phyloP scores from a whole-genome alignment of 2,888 invertebrate genomes.

The Eurois occulta region DNA sequence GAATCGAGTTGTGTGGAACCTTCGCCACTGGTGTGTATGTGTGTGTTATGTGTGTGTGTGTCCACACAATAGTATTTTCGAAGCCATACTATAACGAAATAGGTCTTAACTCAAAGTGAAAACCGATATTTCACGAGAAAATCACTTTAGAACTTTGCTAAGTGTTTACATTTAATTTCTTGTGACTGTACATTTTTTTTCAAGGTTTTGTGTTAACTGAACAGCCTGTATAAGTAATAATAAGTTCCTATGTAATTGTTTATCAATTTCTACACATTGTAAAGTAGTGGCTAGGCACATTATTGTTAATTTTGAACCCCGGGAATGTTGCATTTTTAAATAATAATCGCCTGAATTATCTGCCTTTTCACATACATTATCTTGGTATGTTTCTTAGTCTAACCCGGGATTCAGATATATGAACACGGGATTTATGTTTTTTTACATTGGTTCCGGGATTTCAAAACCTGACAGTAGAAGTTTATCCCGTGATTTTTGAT shows the following conservation, averaged over 20 bases:
- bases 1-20: no score
- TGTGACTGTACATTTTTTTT: no score
- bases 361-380: neutral
- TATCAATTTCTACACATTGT: neutral
- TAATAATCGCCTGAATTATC: neutral
- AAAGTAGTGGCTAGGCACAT: neutral
- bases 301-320: neutral
- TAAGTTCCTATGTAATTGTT: neutral
- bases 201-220: neutral
- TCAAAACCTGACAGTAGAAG: neutral
- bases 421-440: neutral
- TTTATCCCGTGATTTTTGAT: neutral
- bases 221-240: neutral
- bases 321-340: conserved; percentile 30
- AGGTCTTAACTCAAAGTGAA: no score
- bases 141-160: no score
- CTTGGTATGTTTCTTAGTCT: neutral
- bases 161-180: no score
- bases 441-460: neutral
- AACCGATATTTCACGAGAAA: no score
- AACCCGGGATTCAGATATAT: no score
- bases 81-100: no score
- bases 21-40: no score
- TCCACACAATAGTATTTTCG: no score
- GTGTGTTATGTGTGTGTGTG: no score